A percentile compares a stretch with the other conserved stretches of the same genome.
These are phyloP conservation scores for Pedetes capensis DNA, from an alignment of 2,113 vertebrate species.

Conservation along the genomic window DNA sequence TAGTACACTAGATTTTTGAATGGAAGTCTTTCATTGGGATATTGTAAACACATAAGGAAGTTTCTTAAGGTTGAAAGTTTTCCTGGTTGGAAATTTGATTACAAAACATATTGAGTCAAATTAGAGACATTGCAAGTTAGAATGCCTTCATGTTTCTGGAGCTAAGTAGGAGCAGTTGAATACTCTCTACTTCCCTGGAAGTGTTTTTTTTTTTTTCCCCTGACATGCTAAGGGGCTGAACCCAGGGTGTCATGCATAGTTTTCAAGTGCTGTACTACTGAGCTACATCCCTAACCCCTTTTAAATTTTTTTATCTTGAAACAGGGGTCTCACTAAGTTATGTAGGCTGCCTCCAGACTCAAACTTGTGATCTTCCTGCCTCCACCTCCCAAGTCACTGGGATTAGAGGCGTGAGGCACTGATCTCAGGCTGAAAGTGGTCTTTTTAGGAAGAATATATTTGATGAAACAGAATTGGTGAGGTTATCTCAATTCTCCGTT, in stretches of 20 bases:
- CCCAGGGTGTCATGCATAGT: no score
- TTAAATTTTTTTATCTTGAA: no score
- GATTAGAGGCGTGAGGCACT: no score
- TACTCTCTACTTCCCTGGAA: background rate
- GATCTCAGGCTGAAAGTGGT: no score
- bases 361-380: no score
- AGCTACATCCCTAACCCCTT: no score
- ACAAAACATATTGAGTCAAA: background rate
- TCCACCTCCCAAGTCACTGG: no score
- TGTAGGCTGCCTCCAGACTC: no score
- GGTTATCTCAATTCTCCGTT: background rate
- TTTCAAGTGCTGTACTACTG: no score
- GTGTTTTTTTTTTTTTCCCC: no score
- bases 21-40: slow-evolving; percentile 11
- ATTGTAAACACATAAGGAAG: background rate
- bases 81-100: slow-evolving; percentile 1
- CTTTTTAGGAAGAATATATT: background rate
- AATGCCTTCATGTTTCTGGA: background rate
- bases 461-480: background rate
- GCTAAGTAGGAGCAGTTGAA: background rate
- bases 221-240: no score
- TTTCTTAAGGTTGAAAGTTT: background rate
- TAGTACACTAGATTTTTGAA: background rate
- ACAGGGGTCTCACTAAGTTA: no score
- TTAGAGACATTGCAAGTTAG: background rate